Percentiles rank a stretch among this genome's conserved stretches.
Conservation (phyloP, 1,140 invertebrate species). For the Polyergus mexicanus region DNA sequence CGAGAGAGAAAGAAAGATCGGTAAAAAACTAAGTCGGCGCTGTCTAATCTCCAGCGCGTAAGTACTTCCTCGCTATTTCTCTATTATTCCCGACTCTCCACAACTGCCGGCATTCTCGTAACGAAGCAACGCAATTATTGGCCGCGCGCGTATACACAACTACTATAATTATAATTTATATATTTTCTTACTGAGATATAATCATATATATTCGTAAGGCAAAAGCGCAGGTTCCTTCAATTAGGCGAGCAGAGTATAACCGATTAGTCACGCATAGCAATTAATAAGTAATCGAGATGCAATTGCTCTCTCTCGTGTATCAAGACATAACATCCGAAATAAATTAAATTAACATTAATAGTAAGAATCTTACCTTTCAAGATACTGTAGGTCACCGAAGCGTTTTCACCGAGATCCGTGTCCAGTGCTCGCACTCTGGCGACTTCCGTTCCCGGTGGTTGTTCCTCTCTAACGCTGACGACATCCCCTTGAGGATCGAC, state of each 20-base stretch:
- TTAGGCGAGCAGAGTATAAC: slow-evolving; percentile 21
- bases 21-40: neutral
- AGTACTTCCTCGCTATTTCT: slow-evolving; percentile 37
- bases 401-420: slow-evolving; percentile 95
- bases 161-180: slow-evolving; percentile 50
- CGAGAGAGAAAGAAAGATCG: neutral
- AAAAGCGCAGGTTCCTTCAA: slow-evolving; percentile 10
- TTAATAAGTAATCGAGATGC: slow-evolving; percentile 6
- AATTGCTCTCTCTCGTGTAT: neutral
- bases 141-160: neutral
- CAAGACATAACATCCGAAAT: neutral
- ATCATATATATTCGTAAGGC: slow-evolving; percentile 1
- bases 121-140: slow-evolving; percentile 20
- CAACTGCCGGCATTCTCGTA: slow-evolving; percentile 15
- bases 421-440: slow-evolving; percentile 94
- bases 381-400: slow-evolving; percentile 95
- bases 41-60: slow-evolving; percentile 36
- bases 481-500: slow-evolving; percentile 95
- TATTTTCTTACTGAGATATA: slow-evolving; percentile 42
- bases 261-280: slow-evolving; percentile 8
- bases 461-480: slow-evolving; percentile 95
- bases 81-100: slow-evolving; percentile 41
- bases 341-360: neutral
- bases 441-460: slow-evolving; percentile 94
- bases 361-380: slow-evolving; percentile 88